phyloP scores from a whole-genome alignment of 2,888 invertebrate genomes.

The Cosmia pyralina region DNA sequence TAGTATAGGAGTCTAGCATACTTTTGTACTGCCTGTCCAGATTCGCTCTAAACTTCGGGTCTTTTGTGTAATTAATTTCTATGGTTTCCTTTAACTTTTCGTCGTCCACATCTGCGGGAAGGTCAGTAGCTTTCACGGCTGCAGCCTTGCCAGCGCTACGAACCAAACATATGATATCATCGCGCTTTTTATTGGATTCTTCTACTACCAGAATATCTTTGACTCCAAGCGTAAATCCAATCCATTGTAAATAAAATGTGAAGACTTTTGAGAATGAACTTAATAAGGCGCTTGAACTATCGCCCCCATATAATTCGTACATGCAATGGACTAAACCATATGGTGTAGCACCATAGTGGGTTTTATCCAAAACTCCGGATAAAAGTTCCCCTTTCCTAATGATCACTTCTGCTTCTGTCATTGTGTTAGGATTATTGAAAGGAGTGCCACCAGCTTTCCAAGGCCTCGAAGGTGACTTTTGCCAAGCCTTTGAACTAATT shows the following conservation, averaged over 20 bases:
- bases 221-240: slow-evolving; percentile 98
- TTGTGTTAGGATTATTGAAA: slow-evolving; percentile 89
- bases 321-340: slow-evolving; percentile 98
- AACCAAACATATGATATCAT: slow-evolving; percentile 92
- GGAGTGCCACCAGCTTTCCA: slow-evolving; percentile 92
- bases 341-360: slow-evolving; percentile 98
- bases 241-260: slow-evolving; percentile 96
- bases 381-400: slow-evolving; percentile 96
- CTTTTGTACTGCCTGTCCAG: slow-evolving; percentile 96
- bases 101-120: slow-evolving; percentile 90
- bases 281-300: slow-evolving; percentile 94
- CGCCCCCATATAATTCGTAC: slow-evolving; percentile 98
- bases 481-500: slow-evolving; percentile 91
- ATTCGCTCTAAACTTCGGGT: slow-evolving; percentile 94
- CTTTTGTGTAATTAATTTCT: slow-evolving; percentile 92
- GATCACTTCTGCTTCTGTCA: slow-evolving; percentile 98
- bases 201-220: slow-evolving; percentile 96
- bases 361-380: slow-evolving; percentile 98
- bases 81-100: slow-evolving; percentile 92
- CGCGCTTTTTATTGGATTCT: slow-evolving; percentile 93
- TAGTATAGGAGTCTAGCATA: slow-evolving; percentile 95
- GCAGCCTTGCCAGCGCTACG: slow-evolving; percentile 91
- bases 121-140: slow-evolving; percentile 92
- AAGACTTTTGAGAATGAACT: slow-evolving; percentile 98
- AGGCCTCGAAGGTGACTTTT: slow-evolving; percentile 83